A percentile compares a stretch with the other conserved stretches of the same genome.
These are phyloP conservation scores for Scaptomyza tumidula DNA, from an alignment of 2,888 invertebrate genomes.

Conservation along the genomic window DNA sequence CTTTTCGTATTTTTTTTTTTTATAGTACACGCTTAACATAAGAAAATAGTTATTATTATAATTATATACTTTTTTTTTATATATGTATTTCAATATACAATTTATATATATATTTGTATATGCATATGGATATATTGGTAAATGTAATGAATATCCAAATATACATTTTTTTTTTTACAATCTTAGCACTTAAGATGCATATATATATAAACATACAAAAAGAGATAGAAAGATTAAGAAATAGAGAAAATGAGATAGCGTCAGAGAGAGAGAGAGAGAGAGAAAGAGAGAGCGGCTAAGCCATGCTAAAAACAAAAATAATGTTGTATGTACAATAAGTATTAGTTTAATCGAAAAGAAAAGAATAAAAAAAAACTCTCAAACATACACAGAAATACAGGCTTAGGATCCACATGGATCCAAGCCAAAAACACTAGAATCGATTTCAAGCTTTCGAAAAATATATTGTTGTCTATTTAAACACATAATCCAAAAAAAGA, in stretches of 20 bases:
- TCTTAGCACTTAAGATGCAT: conserved; percentile 26
- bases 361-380: background rate
- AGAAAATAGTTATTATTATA: conserved; percentile 23
- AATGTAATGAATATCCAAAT: conserved; percentile 42
- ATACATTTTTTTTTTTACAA: conserved; percentile 24
- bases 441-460: conserved; percentile 3
- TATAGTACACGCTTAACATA: conserved; percentile 43
- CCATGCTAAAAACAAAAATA: conserved; percentile 35
- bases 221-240: background rate
- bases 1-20: conserved; percentile 11
- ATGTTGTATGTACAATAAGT: conserved; percentile 46
- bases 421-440: background rate
- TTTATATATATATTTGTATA: conserved; percentile 2
- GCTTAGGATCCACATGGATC: background rate
- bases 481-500: background rate
- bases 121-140: conserved; percentile 11
- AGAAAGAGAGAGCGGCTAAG: conserved; percentile 23
- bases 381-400: background rate
- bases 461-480: conserved; percentile 15
- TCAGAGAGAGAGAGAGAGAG: background rate
- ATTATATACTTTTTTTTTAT: conserved; percentile 22
- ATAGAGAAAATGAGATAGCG: background rate
- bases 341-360: conserved; percentile 16
- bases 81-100: conserved; percentile 15
- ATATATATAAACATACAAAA: background rate